Base-by-base conservation (phyloP, 2,888 invertebrate genomes). In the Philhelius pedissequus region DNA sequence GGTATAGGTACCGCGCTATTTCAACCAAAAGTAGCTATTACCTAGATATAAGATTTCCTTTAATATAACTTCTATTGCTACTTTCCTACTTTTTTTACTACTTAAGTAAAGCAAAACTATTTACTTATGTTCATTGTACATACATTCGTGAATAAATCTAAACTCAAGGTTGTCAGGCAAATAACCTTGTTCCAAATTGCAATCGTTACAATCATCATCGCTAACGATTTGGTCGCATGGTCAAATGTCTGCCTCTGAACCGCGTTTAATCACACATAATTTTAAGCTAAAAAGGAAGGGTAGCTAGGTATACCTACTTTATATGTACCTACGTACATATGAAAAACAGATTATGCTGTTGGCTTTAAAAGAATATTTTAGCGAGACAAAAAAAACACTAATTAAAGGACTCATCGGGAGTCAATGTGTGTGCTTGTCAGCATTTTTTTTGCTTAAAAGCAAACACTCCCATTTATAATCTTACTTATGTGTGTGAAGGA, bases 131-230 rank as follows among this genome's bases (percentile, higher is more conserved):
- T n/a, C n/a, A n/a, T 25, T 4, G 6, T 43, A n/a, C 54, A 35
- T 38, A 40, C 58, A 68, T 43, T 70, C 68, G 45, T 54, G 56
- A 78, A 82, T 82, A 68, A 68, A 45, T 69, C 54, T 70, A 74
- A 64, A 74, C 69, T 54, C 79, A 83, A 83, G 83, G 83, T 83
- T 70, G 38, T 43, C 66, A 83, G 83, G 83, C 79, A 83, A 74
- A 79, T 70, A 83, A 83, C 83, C 83, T 83, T 74, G 79, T 64
- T 79, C 83, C 52, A 79, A 83, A 79, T 83, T 64, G 60, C 70
- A 60, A 71, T 80, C 52, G 54, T 50, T 50, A 43, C 27, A 74
- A n/a, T 38, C 18, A 30, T 40, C 43, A 45, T 8, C 4, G 25
- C 74, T 68, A 60, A 60, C 35, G 9, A 73, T 27, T 22, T 40